Evolutionary conservation across 2,888 invertebrate species (phyloP).

Genomic region (Brachypalpus laphriformis): DNA sequence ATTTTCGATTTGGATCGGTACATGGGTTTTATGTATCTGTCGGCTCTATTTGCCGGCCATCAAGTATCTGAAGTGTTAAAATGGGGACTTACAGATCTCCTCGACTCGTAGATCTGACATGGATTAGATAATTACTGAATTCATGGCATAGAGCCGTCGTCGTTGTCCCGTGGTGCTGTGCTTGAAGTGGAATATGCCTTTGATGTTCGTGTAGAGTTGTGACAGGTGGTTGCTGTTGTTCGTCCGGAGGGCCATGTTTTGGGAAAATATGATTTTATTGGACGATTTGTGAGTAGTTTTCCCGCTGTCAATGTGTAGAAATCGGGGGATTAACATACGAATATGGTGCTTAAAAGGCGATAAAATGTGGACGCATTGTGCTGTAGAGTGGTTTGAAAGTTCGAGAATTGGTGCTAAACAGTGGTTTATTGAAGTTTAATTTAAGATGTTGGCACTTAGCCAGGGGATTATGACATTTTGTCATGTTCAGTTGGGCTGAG

Average conservation of each 20-base stretch:
- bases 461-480: slow-evolving; percentile 53
- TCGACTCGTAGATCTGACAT: slow-evolving; percentile 52
- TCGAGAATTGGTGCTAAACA: slow-evolving; percentile 64
- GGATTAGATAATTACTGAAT: slow-evolving; percentile 72
- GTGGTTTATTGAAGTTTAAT: slow-evolving; percentile 73
- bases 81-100: slow-evolving; percentile 52
- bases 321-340: slow-evolving; percentile 64
- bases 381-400: slow-evolving; percentile 28
- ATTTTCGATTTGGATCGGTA: slow-evolving; percentile 49
- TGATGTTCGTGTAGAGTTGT: slow-evolving; percentile 59
- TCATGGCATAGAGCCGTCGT: slow-evolving; percentile 27
- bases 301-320: slow-evolving; percentile 53
- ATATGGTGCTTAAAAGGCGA: slow-evolving; percentile 68
- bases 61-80: slow-evolving; percentile 67
- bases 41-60: slow-evolving; percentile 28
- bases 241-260: slow-evolving; percentile 19
- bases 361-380: slow-evolving; percentile 63
- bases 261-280: slow-evolving; percentile 59
- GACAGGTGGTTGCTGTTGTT: slow-evolving; percentile 54
- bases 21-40: slow-evolving; percentile 43
- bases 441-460: slow-evolving; percentile 61
- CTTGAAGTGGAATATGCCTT: slow-evolving; percentile 41
- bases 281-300: slow-evolving; percentile 44
- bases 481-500: slow-evolving; percentile 18
- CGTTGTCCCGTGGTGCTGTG: background rate